phyloP scores from a whole-genome alignment of 2,113 vertebrate genomes.

The Cryptomyrus ogoouensis region DNA sequence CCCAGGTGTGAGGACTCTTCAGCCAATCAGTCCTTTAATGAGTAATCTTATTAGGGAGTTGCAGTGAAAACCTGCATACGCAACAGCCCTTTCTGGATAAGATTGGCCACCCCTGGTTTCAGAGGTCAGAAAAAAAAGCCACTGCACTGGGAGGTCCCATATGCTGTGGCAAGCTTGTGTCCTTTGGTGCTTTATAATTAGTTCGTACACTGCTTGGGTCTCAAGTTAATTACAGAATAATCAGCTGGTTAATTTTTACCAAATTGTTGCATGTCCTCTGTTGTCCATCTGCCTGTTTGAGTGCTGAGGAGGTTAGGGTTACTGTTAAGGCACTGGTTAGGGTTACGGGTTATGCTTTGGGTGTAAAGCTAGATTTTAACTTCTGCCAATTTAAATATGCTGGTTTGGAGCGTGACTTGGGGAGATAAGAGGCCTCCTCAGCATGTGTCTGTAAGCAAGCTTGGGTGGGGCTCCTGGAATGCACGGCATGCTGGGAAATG shows the following conservation, averaged over 20 bases:
- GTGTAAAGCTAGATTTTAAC: neutral
- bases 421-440: neutral
- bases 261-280: neutral
- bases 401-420: neutral
- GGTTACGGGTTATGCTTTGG: neutral
- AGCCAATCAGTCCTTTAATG: neutral
- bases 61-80: neutral
- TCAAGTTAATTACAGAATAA: neutral
- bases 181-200: neutral
- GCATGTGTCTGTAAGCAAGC: neutral
- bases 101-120: neutral
- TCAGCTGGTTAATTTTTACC: neutral
- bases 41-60: neutral
- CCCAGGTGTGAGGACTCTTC: neutral
- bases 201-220: neutral
- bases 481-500: neutral
- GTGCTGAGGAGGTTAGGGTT: neutral
- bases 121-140: neutral
- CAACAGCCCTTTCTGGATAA: neutral
- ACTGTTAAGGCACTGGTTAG: neutral
- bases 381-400: neutral
- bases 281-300: neutral
- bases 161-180: neutral
- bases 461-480: neutral
- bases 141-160: neutral